phyloP scores from a whole-genome alignment of 2,888 invertebrate species.

The Seira sanloemensis region DNA sequence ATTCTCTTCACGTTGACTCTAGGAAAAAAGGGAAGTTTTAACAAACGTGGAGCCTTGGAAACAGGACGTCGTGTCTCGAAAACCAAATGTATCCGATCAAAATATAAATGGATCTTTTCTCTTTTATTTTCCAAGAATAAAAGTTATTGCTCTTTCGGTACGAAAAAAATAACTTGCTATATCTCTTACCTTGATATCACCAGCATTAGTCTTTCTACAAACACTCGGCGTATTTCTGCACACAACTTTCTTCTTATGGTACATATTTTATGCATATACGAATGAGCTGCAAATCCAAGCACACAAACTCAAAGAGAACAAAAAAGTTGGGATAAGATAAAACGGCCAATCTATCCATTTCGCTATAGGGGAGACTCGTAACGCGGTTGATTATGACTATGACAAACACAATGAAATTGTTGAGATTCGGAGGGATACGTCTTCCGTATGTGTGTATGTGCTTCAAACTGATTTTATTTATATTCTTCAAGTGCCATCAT shows the following conservation, averaged over 20 bases:
- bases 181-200: slow-evolving; percentile 18
- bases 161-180: too few relatives aligned
- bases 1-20: slow-evolving; percentile 67
- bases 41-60: slow-evolving; percentile 70
- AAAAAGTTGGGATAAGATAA: background rate
- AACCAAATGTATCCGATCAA: slow-evolving; percentile 62
- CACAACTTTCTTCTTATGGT: background rate
- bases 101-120: slow-evolving; percentile 26
- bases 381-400: background rate
- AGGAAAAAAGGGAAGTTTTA: slow-evolving; percentile 71
- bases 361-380: background rate
- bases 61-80: slow-evolving; percentile 68
- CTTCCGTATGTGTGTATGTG: too few relatives aligned
- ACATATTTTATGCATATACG: too few relatives aligned
- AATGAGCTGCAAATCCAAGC: too few relatives aligned
- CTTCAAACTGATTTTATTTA: slow-evolving; percentile 12
- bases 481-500: slow-evolving; percentile 6
- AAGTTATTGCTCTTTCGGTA: slow-evolving; percentile 15
- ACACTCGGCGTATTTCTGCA: background rate
- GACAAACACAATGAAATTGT: slow-evolving; percentile 1
- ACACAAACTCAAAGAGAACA: background rate
- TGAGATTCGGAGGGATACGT: background rate
- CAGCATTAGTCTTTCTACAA: background rate
- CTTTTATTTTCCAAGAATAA: slow-evolving; percentile 9
- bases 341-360: background rate